Conservation (phyloP, 2,797 vertebrate genomes). For the Rhodeus uyekii region DNA sequence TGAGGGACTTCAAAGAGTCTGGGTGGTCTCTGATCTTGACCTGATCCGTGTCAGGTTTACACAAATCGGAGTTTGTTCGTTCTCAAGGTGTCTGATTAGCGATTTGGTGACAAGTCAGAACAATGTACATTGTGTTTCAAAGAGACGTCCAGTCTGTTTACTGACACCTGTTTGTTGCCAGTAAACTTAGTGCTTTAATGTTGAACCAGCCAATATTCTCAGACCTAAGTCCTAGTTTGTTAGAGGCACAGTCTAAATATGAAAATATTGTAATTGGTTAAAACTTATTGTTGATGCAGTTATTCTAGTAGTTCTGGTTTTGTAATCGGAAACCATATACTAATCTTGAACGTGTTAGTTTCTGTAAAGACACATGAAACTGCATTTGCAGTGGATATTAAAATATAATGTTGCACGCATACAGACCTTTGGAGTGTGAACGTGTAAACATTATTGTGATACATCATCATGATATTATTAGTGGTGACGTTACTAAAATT, state of each 20-base stretch:
- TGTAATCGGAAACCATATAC: neutral
- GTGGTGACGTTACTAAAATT: neutral
- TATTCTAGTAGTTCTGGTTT: neutral
- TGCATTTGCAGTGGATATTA: neutral
- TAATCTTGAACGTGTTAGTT: neutral
- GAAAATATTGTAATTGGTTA: neutral
- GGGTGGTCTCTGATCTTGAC: constrained; percentile 65
- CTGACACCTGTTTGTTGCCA: neutral
- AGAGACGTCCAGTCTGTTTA: constrained; percentile 13
- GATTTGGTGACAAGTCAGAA: constrained; percentile 38
- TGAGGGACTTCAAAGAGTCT: constrained; percentile 67
- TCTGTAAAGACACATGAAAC: neutral
- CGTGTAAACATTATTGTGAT: neutral
- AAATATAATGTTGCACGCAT: neutral
- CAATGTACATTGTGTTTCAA: neutral
- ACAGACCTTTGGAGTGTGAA: neutral
- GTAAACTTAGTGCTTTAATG: neutral
- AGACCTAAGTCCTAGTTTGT: neutral
- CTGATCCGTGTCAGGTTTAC: constrained; percentile 40
- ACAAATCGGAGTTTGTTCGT: constrained; percentile 61
- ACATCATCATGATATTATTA: neutral
- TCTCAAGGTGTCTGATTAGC: constrained; percentile 54
- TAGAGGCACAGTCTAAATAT: neutral
- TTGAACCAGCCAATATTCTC: neutral
- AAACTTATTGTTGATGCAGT: neutral